Evolutionary conservation across 1,140 invertebrate genomes (phyloP), one percentile per base, ranked within the genome.

Genomic region (Scaptomyza pallida): DNA sequence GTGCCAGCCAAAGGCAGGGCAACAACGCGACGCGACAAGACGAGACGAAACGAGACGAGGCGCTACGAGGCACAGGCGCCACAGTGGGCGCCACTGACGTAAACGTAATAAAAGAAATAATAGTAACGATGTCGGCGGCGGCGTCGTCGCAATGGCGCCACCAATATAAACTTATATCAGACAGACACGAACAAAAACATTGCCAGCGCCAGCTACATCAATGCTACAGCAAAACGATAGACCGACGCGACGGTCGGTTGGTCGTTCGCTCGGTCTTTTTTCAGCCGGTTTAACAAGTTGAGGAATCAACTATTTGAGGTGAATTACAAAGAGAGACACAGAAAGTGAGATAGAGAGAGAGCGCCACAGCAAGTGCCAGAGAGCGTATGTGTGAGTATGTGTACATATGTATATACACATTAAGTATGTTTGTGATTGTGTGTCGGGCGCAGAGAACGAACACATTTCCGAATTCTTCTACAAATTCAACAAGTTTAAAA

Each of bases 21-120:
- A 59, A 30, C 48, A 51, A 52, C 61, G 55, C 51, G 40, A 44
- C 37, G 50, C 50, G 50, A 30, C 51, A 40, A 43, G 40, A 30
- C 68, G 37, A 44, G 55, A 61, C 61, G 64, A 41, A 81, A 75
- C 60, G 91, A 72, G 72, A 81, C 83, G 60, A 30, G 26, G 26
- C 26, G 62, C 48, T 51, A 65, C 59, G 75, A 60, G 62, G 69
- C 85, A 55, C 75, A 72, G 82, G 80, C 81, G 88, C 83, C 88
- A 65, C 68, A 90, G 78, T 85, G 89, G 81, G 89, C 89, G 89
- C 89, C 89, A 90, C 89, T 90, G 89, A 90, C 89, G 89, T 90
- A 90, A 90, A 90, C 89, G 89, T 90, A 90, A 90, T 90, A 86
- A 90, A 90, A 90, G 89, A 90, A 86, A 86, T 86, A 86, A 89